A percentile compares a stretch with the other conserved stretches of the same genome.
Evolutionary conservation across 2,888 invertebrate genomes (phyloP).

Genomic region (Aradus depressus): DNA sequence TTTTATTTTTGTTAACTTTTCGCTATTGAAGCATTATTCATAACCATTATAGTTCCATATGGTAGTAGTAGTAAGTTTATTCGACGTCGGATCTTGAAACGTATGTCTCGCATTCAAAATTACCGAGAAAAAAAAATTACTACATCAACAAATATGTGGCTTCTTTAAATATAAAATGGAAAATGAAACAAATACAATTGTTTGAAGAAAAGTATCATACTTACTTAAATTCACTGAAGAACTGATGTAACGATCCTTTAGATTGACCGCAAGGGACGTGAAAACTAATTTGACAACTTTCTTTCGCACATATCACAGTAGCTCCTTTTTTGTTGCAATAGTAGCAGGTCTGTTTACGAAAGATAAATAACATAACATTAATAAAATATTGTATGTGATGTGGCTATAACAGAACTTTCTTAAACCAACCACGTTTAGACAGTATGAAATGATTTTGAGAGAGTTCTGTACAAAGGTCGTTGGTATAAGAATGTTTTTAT

Average conservation of each 20-base stretch:
- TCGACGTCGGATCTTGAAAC: too few relatives aligned
- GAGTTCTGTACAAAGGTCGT: too few relatives aligned
- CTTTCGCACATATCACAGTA: conserved; percentile 57
- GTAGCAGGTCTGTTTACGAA: conserved; percentile 58
- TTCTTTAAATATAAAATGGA: too few relatives aligned
- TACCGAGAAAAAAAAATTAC: too few relatives aligned
- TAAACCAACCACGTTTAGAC: neutral
- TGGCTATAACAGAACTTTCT: neutral
- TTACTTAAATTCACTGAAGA: conserved; percentile 47
- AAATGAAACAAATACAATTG: too few relatives aligned
- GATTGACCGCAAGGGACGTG: conserved; percentile 64
- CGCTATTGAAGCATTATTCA: too few relatives aligned
- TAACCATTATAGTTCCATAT: too few relatives aligned
- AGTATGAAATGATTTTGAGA: neutral
- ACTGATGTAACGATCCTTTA: conserved; percentile 51
- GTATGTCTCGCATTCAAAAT: too few relatives aligned
- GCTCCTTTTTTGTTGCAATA: conserved; percentile 56
- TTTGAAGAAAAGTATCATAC: conserved; percentile 12
- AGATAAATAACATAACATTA: conserved; percentile 30
- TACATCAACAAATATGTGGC: too few relatives aligned
- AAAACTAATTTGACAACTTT: conserved; percentile 53
- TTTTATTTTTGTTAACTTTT: too few relatives aligned
- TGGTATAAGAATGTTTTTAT: too few relatives aligned
- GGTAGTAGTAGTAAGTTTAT: too few relatives aligned
- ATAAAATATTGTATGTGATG: conserved; percentile 1